Evolutionary conservation across 2,888 invertebrate genomes (phyloP).

Genomic region (Torymus tubicola): DNA sequence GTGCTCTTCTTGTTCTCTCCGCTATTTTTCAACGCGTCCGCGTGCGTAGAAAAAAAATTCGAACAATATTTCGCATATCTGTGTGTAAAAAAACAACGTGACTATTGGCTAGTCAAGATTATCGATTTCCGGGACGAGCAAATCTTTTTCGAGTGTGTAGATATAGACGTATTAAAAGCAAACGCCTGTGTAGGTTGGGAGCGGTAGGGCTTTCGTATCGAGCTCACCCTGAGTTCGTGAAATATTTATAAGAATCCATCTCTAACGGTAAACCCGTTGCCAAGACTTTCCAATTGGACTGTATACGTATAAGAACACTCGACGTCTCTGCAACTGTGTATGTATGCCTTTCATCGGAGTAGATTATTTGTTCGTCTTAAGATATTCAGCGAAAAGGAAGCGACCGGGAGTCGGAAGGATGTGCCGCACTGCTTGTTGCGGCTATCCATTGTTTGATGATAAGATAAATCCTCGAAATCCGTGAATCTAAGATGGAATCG

Average conservation of each 20-base stretch:
- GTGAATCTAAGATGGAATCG: too few relatives aligned
- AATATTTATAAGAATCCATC: constrained; percentile 43
- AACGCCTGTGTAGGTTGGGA: not conserved
- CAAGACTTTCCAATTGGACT: too few relatives aligned
- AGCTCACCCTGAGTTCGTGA: not conserved
- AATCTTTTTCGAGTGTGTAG: not conserved
- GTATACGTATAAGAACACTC: too few relatives aligned
- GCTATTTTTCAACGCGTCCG: constrained; percentile 4
- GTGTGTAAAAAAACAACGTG: not conserved
- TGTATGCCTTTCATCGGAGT: constrained; percentile 5
- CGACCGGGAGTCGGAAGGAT: too few relatives aligned
- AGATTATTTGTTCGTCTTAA: constrained; percentile 39
- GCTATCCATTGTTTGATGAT: constrained; percentile 9
- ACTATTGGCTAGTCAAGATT: constrained; percentile 2
- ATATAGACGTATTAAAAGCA: not conserved
- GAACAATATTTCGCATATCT: not conserved
- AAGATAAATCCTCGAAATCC: constrained; percentile 11
- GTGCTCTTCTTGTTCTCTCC: not conserved
- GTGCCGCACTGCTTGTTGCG: not conserved
- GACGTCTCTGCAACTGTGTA: too few relatives aligned
- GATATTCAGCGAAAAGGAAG: not conserved
- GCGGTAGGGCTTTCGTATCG: too few relatives aligned
- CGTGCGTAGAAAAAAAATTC: constrained; percentile 2
- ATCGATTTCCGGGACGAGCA: constrained; percentile 3
- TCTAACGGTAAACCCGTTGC: not conserved